A percentile compares a stretch with the other conserved stretches of the same genome.
Evolutionary conservation across 2,888 invertebrate genomes (phyloP).

Genomic region (Tachina grossa): DNA sequence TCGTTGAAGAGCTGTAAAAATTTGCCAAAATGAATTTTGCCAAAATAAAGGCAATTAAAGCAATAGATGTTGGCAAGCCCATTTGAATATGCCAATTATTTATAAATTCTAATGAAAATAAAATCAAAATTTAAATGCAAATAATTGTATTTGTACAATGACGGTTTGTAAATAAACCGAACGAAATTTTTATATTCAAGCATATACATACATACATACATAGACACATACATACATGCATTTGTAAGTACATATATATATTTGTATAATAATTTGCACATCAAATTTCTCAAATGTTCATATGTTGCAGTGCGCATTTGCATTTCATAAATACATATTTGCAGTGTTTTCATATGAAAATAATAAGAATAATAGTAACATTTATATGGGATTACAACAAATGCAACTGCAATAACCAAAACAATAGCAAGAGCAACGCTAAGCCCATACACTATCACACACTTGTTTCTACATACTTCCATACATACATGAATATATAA

Average conservation of each 20-base stretch:
- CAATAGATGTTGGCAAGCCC: neutral
- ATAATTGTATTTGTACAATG: constrained; percentile 1
- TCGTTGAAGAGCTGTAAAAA: too few relatives aligned
- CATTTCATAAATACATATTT: constrained; percentile 27
- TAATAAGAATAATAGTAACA: constrained; percentile 32
- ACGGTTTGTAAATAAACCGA: neutral
- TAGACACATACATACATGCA: neutral
- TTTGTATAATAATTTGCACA: neutral
- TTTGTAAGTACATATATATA: too few relatives aligned
- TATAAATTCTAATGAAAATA: constrained; percentile 2
- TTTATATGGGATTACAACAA: constrained; percentile 38
- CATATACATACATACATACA: neutral
- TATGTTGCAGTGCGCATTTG: constrained; percentile 18
- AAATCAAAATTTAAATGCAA: constrained; percentile 14
- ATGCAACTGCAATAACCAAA: constrained; percentile 24
- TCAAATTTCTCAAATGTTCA: neutral
- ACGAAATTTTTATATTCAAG: neutral
- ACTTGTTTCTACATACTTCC: neutral
- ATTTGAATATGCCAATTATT: constrained; percentile 19
- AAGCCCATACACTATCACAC: neutral
- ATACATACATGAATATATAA: neutral
- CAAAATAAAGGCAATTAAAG: neutral
- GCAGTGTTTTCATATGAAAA: constrained; percentile 25
- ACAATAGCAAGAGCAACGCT: neutral
- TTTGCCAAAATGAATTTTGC: too few relatives aligned